Conservation (phyloP, 2,888 invertebrate genomes). For the Ennomos fuscantarius region DNA sequence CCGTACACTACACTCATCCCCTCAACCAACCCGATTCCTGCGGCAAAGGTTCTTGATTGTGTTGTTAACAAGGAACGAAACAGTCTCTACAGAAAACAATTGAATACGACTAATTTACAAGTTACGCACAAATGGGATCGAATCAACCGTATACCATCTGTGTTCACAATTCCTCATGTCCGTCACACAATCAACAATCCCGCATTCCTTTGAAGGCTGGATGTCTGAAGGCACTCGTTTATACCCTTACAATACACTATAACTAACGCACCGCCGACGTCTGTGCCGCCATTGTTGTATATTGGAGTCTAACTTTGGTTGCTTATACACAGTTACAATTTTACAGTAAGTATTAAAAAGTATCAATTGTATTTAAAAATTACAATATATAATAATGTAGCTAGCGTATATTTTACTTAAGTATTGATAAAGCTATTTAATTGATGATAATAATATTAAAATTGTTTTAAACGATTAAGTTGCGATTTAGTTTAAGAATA, state of each 20-base stretch:
- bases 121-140: constrained; percentile 39
- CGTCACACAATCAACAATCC: constrained; percentile 75
- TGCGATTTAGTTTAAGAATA: constrained; percentile 35
- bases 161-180: constrained; percentile 58
- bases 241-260: constrained; percentile 71
- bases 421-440: constrained; percentile 55
- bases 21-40: constrained; percentile 51
- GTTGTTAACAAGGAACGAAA: constrained; percentile 46
- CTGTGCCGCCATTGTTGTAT: constrained; percentile 51
- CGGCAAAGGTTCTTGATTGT: constrained; percentile 55
- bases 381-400: constrained; percentile 55
- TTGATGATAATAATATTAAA: constrained; percentile 39
- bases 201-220: constrained; percentile 79
- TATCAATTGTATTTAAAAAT: constrained; percentile 43
- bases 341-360: constrained; percentile 41
- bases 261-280: constrained; percentile 43
- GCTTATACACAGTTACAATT: constrained; percentile 48
- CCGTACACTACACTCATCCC: constrained; percentile 47
- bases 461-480: constrained; percentile 34
- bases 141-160: constrained; percentile 50
- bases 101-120: constrained; percentile 36
- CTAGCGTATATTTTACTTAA: constrained; percentile 64
- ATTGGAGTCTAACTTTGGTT: constrained; percentile 71
- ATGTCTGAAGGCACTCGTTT: constrained; percentile 83
- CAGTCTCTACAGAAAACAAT: constrained; percentile 36